Percentiles rank a stretch among this genome's conserved stretches.
Evolutionary conservation across 2,113 vertebrate genomes (phyloP).

Genomic region (Aptenodytes patagonicus): DNA sequence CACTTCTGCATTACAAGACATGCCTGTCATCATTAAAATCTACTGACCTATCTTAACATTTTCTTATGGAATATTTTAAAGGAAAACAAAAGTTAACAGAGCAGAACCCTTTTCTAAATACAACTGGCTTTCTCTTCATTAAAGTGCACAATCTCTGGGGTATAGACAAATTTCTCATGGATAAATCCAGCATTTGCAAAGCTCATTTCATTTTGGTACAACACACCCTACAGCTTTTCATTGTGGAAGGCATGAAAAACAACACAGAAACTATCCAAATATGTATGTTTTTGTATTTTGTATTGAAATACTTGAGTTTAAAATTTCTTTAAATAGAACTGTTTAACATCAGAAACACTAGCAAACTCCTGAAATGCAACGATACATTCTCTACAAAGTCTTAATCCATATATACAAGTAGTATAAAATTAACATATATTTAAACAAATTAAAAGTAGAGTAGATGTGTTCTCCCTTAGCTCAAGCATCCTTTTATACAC

Average conservation of each 20-base stretch:
- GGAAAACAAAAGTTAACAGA: neutral
- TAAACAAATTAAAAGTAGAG: neutral
- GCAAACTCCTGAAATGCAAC: neutral
- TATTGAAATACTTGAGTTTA: neutral
- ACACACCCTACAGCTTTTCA: neutral
- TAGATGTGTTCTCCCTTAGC: neutral
- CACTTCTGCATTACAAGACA: neutral
- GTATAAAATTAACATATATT: neutral
- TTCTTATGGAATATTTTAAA: neutral
- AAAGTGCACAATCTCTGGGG: neutral
- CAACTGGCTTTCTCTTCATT: neutral
- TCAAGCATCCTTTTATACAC: neutral
- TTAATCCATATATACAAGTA: neutral
- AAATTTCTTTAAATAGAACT: neutral
- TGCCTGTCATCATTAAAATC: neutral
- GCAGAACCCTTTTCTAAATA: neutral
- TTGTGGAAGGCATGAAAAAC: neutral
- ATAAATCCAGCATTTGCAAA: neutral
- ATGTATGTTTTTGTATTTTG: neutral
- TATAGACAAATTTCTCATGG: neutral
- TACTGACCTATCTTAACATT: neutral
- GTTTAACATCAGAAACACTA: neutral
- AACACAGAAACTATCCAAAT: neutral
- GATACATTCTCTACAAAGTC: neutral
- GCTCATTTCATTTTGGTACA: neutral